Conservation (phyloP, 2,113 vertebrate species). For the Zosterops japonicus region DNA sequence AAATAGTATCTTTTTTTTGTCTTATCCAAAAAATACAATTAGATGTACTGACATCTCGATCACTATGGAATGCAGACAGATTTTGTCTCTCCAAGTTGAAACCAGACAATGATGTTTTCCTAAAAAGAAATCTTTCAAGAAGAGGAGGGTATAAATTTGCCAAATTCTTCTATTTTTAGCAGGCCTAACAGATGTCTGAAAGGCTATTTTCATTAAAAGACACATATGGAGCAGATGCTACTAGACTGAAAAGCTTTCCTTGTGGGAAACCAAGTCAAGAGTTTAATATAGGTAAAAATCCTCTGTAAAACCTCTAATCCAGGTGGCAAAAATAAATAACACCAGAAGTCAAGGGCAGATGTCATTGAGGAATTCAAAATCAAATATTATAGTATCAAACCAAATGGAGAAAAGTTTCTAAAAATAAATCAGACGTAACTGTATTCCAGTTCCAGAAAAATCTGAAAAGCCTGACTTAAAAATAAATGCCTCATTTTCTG, state of each 20-base stretch:
- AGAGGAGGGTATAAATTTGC: background rate
- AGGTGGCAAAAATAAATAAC: background rate
- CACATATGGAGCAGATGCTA: background rate
- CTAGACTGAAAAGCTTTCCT: background rate
- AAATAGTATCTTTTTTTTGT: background rate
- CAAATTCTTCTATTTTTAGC: background rate
- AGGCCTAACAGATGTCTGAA: background rate
- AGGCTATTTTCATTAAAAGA: conserved; percentile 25
- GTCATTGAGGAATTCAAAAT: background rate
- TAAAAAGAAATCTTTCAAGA: background rate
- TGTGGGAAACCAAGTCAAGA: background rate
- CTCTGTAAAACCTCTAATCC: background rate
- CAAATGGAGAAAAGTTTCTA: background rate
- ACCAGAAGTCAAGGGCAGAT: background rate
- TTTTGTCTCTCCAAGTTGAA: background rate
- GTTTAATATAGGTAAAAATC: background rate
- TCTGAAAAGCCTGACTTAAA: background rate
- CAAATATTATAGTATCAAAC: background rate
- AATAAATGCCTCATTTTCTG: background rate
- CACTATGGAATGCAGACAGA: background rate
- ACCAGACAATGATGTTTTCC: background rate
- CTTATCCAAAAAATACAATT: background rate
- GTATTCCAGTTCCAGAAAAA: background rate
- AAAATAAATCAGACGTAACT: background rate
- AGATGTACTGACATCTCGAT: background rate